Evolutionary conservation across 2,113 vertebrate genomes (phyloP).

Genomic region (Bos javanicus): DNA sequence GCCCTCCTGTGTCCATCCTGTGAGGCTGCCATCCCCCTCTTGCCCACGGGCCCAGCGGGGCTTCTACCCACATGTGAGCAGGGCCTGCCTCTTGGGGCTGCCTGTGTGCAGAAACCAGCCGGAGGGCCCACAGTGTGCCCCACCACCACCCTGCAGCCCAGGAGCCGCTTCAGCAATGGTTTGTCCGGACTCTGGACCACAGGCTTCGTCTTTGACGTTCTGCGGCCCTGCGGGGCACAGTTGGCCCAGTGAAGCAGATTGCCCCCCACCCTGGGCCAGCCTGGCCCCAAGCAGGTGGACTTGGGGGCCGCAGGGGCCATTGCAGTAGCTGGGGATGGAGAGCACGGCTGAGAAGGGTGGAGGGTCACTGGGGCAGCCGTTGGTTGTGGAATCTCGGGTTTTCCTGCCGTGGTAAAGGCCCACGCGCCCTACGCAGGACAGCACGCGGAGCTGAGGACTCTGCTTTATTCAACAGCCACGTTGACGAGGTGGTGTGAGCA

Average conservation of each 20-base stretch:
- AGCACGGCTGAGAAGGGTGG: fast-evolving
- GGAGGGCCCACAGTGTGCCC: fast-evolving
- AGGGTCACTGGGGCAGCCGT: fast-evolving
- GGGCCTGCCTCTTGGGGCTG: fast-evolving
- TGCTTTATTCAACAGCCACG: conserved; percentile 71
- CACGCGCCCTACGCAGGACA: not conserved
- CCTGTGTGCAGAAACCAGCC: fast-evolving
- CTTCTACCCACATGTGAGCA: fast-evolving
- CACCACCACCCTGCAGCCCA: fast-evolving
- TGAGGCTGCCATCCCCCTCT: no score
- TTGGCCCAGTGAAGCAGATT: not conserved
- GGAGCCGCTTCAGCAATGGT: fast-evolving
- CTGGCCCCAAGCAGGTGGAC: no score
- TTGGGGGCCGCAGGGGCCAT: fast-evolving
- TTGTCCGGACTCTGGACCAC: fast-evolving
- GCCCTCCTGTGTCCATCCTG: not conserved
- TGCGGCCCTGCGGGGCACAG: fast-evolving
- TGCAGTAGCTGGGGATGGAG: fast-evolving
- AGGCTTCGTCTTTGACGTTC: fast-evolving
- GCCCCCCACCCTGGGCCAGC: no score
- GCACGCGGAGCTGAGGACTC: not conserved
- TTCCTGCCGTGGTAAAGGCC: fast-evolving
- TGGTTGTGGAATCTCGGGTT: fast-evolving
- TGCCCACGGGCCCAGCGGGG: fast-evolving
- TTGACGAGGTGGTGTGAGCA: not conserved